phyloP scores from a whole-genome alignment of 2,888 invertebrate species.

The Calliopum simillimum region DNA sequence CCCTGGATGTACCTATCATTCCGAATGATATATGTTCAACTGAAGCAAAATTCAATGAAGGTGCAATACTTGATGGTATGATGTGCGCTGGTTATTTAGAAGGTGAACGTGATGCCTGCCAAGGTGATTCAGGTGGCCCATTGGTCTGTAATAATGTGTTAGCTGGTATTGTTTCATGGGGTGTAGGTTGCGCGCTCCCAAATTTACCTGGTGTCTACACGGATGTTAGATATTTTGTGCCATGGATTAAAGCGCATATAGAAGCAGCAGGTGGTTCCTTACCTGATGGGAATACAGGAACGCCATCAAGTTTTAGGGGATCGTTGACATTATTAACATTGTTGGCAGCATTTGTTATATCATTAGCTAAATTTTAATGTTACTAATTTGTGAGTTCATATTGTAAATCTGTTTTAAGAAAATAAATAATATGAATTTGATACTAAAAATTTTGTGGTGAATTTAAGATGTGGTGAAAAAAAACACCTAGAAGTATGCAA shows the following conservation, averaged over 20 bases:
- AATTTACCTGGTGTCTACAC: slow-evolving; percentile 53
- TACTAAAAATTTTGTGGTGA: too few species aligned
- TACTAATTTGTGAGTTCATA: too few species aligned
- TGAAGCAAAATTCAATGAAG: slow-evolving; percentile 41
- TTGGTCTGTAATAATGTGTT: slow-evolving; percentile 49
- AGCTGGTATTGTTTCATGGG: slow-evolving; percentile 52
- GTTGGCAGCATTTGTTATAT: too few species aligned
- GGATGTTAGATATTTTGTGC: slow-evolving; percentile 47
- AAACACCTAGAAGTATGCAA: too few species aligned
- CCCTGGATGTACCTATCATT: slow-evolving; percentile 56
- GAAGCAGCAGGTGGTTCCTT: background rate
- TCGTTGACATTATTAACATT: too few species aligned
- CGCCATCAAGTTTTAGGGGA: too few species aligned
- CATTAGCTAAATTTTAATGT: too few species aligned
- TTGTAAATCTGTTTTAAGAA: too few species aligned
- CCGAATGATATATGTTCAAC: slow-evolving; percentile 56
- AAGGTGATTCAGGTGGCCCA: slow-evolving; percentile 56
- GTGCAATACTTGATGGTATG: slow-evolving; percentile 48
- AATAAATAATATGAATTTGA: too few species aligned
- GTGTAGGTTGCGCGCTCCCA: slow-evolving; percentile 49
- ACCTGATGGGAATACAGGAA: too few species aligned
- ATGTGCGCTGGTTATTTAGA: slow-evolving; percentile 53
- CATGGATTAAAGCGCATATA: background rate
- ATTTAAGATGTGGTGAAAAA: too few species aligned
- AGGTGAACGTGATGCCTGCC: slow-evolving; percentile 51